Base-by-base conservation (phyloP, 2,113 vertebrate species). In the Malurus alboscapulatus region DNA sequence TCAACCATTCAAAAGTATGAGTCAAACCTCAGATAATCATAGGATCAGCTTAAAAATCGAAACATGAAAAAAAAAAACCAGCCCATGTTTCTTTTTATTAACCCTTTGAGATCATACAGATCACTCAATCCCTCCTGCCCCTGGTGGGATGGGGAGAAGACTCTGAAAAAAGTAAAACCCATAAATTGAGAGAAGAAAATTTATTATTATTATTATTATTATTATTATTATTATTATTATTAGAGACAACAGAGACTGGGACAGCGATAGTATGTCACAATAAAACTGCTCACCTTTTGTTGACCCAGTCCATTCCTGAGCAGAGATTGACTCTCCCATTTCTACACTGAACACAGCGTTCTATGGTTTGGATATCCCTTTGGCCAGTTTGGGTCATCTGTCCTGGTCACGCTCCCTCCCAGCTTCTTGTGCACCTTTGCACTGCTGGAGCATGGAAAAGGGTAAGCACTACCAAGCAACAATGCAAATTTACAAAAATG, bases 1-100 rank as follows among this genome's bases (percentile, higher is more conserved):
- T 93, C n/a, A 86, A 16, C 42, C 55, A 55, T 63, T 58, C 32
- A 80, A 86, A 96, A 73, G 68, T 58, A 29, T 69, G 27, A 88
- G 20, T 83, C 54, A 94, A 77, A 34, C 4, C 9, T 17, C 34
- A 40, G 11, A 84, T 69, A 94, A 67, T 51, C 32, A 78, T 14
- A 62, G 30, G 21, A 84, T 42, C 44, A 29, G 0, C 20, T 76
- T 55, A 69, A 77, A 94, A 88, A 84, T 38, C 90, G 15, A 48
- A 80, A 1, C 1, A 13, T 18, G 18, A 15, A 55, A 51, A 67
- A 51, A 67, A 42, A 22, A 48, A 75, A 30, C 6, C 7, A 59
- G 1, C 8, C 51, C 45, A 4, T 51, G 6, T 69, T 90, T 68
- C 50, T 85, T 90, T 93, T 77, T 67, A 59, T 14, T 71, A 55